phyloP scores from a whole-genome alignment of 1,140 invertebrate genomes.

The Archivesica marissinica region DNA sequence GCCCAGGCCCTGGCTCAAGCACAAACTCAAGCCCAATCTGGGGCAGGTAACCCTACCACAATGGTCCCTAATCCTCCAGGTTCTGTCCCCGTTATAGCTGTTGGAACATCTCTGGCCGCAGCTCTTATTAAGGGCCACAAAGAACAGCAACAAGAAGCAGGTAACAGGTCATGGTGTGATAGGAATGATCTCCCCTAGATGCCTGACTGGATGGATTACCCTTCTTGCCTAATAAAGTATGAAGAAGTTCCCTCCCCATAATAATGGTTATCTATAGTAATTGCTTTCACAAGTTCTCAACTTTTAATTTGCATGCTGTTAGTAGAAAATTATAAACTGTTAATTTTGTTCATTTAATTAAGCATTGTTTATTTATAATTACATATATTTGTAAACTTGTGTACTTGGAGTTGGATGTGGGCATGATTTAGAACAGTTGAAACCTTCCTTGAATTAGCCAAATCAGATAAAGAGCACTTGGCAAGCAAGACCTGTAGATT shows the following conservation, averaged over 20 bases:
- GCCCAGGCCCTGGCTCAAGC: conserved; percentile 28
- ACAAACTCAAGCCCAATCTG: conserved; percentile 46
- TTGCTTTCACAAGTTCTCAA: too few species aligned
- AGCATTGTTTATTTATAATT: too few species aligned
- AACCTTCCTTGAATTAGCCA: too few species aligned
- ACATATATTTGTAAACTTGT: too few species aligned
- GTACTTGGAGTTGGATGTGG: too few species aligned
- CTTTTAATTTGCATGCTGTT: too few species aligned
- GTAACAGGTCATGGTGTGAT: conserved; percentile 48
- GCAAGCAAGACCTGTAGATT: too few species aligned
- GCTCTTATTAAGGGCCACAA: conserved; percentile 38
- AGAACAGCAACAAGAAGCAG: not conserved
- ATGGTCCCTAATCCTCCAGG: conserved; percentile 57
- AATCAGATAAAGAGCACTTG: too few species aligned
- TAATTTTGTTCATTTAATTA: too few species aligned
- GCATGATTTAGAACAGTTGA: too few species aligned
- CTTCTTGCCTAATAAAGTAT: conserved; percentile 34
- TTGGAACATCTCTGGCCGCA: conserved; percentile 47
- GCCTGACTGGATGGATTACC: conserved; percentile 39
- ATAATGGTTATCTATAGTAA: conserved; percentile 12
- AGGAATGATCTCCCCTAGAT: conserved; percentile 20
- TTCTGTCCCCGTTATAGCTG: conserved; percentile 48
- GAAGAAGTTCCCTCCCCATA: conserved; percentile 2
- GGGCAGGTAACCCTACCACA: conserved; percentile 58
- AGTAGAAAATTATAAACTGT: too few species aligned